Evolutionary conservation across 64 coral and sea anemone species (phyloP), one percentile per base, ranked within the genome.

Genomic region (Actinia equina): DNA sequence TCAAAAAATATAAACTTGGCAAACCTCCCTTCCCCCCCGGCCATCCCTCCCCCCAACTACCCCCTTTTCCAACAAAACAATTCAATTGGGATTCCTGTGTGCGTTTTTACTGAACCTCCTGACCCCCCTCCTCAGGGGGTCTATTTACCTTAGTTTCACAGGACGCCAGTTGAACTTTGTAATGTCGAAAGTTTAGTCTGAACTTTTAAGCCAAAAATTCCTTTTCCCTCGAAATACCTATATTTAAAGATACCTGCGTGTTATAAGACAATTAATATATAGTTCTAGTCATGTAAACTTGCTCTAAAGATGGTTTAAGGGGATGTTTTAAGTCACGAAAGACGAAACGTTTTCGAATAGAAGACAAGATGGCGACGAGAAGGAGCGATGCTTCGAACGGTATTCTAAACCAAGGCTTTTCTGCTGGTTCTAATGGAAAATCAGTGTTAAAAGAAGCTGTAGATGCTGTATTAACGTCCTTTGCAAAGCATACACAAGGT

Each of bases 401-500:
- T 3, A 85, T 63, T 12, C 25, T 85, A 42, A 85, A 85, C 41
- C 83, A 54, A 60, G 53, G 53, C 2, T 59, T 57, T 71, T 82
- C 85, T 52, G 85, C 86, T 41, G 88, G 94, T 30, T 61, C 84
- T 59, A 87, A 86, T 92, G 91, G 86, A 0, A 96, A 96, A 89
- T 92, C 91, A 37, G 94, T 96, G 46, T 79, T 96, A 19, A 96
- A 96, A 93, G 94, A 96, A 96, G 94, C 94, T 74, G 94, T 96
- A 77, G 94, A 96, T 88, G 94, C 94, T 87, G 94, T 96, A 19
- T 62, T 96, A 52, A 96, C 93, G 74, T 96, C 94, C 2, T 96
- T 96, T 88, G 94, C 94, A 45, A 96, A 96, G 54, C 94, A 96
- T 57, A 93, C 94, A 20, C 94, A 96, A 84, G 94, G 94, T 19